A percentile compares a stretch with the other conserved stretches of the same genome.
Evolutionary conservation across 2,797 vertebrate genomes (phyloP).

Genomic region (Rhinichthys osculus): DNA sequence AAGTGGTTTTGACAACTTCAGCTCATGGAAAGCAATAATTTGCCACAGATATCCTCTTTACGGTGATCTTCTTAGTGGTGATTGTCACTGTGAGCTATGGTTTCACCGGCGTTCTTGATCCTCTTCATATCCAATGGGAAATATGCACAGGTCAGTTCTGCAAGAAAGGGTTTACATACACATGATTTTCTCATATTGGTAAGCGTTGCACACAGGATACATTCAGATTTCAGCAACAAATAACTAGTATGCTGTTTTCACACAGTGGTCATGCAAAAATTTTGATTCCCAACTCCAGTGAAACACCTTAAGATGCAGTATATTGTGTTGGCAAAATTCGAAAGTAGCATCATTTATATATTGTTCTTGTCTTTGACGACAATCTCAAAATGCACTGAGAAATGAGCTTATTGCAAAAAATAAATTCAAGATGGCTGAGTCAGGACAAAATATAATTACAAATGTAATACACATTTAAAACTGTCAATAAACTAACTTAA

Average conservation of each 20-base stretch:
- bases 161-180: conserved; percentile 28
- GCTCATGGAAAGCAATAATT: background rate
- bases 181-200: conserved; percentile 39
- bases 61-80: background rate
- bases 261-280: background rate
- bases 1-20: background rate
- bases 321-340: background rate
- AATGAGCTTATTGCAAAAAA: background rate
- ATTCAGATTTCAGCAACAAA: background rate
- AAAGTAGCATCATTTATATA: background rate
- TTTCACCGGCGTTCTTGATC: background rate
- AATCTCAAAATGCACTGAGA: background rate
- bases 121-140: conserved; percentile 37
- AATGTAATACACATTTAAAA: background rate
- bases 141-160: conserved; percentile 47
- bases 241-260: background rate
- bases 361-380: background rate
- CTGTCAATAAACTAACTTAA: background rate
- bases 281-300: background rate
- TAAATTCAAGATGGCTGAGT: background rate
- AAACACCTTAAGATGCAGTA: background rate
- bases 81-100: background rate
- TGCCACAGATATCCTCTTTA: background rate
- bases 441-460: background rate
- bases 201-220: conserved; percentile 18